These are phyloP conservation scores for Caenorhabditis doughertyi DNA, from an alignment of 2,888 invertebrate genomes.

Conservation along the genomic window DNA sequence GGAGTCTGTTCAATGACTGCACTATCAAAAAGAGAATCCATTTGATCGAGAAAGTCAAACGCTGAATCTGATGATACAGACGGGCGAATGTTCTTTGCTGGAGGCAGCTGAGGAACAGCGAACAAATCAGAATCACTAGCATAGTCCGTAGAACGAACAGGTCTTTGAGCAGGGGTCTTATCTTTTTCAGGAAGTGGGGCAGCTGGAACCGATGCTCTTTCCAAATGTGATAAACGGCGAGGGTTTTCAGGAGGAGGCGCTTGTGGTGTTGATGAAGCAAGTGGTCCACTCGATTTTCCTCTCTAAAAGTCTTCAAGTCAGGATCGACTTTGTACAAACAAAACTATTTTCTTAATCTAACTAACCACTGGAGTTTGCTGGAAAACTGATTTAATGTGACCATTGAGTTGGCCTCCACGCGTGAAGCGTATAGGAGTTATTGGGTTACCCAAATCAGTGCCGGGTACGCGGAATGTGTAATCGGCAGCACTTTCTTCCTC, in stretches of 20 bases:
- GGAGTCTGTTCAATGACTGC: constrained; percentile 23
- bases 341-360: no score
- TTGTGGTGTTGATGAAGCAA: constrained; percentile 22
- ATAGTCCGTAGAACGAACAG: constrained; percentile 1
- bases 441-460: neutral
- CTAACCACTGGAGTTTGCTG: constrained; percentile 12
- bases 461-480: constrained; percentile 33
- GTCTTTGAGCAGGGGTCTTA: neutral
- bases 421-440: constrained; percentile 53
- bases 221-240: neutral
- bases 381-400: constrained; percentile 1
- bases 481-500: constrained; percentile 42
- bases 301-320: no score
- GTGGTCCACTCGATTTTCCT: neutral
- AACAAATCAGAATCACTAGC: constrained; percentile 38
- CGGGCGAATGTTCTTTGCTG: neutral
- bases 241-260: neutral
- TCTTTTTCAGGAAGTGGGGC: neutral
- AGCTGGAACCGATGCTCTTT: neutral
- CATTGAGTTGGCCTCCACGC: constrained; percentile 5
- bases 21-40: constrained; percentile 26
- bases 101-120: constrained; percentile 26
- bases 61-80: neutral
- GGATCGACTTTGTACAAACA: no score
- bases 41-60: constrained; percentile 22